Conservation (phyloP, 2,113 vertebrate genomes). For the Sphyrna mokarran region DNA sequence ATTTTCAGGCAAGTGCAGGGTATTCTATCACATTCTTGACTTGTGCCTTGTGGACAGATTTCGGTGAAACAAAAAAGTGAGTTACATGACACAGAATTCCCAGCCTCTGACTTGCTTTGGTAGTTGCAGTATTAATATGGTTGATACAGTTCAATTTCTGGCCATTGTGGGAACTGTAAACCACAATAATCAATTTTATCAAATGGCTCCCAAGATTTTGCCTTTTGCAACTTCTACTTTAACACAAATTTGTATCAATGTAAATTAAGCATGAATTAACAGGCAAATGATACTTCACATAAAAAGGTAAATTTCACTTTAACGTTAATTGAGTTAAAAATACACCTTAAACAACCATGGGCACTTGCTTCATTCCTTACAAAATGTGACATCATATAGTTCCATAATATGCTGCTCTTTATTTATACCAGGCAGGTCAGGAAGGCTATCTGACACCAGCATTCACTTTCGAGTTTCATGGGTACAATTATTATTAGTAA, state of each 20-base stretch:
- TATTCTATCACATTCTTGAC: neutral
- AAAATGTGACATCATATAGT: neutral
- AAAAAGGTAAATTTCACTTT: neutral
- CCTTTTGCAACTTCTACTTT: neutral
- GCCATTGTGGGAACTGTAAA: neutral
- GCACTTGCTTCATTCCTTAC: neutral
- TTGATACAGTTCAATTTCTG: neutral
- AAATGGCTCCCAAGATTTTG: neutral
- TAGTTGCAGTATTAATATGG: neutral
- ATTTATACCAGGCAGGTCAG: neutral
- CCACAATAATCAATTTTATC: neutral
- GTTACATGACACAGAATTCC: neutral
- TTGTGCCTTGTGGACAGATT: neutral
- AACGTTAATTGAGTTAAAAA: neutral
- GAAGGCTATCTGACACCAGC: neutral
- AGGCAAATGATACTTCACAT: neutral
- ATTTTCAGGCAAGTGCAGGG: neutral
- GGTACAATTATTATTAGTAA: neutral
- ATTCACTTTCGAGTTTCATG: neutral
- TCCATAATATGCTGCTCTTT: neutral
- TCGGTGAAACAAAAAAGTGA: neutral
- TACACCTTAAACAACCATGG: neutral
- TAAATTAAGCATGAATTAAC: neutral
- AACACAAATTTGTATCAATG: neutral
- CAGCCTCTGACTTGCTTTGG: neutral